Conservation (phyloP, 2,888 invertebrate genomes). For the Actias luna region DNA sequence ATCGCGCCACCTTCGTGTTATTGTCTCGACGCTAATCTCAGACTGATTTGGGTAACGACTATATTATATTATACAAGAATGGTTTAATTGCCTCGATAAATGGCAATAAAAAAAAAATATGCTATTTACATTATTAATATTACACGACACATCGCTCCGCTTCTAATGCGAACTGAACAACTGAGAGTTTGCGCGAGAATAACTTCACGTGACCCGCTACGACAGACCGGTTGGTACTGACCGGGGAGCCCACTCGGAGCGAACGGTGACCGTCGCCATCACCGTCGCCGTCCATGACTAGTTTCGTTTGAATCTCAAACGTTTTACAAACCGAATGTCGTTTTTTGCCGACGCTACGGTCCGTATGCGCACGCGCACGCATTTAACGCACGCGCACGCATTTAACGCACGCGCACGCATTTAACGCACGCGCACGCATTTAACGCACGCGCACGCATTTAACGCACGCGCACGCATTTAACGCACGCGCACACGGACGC, state of each 20-base stretch:
- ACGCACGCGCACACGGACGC: no score
- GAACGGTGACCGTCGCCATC: not conserved
- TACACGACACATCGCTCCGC: conserved; percentile 6
- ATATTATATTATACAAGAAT: conserved; percentile 41
- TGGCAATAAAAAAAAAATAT: conserved; percentile 43
- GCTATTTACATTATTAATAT: conserved; percentile 52
- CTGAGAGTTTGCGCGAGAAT: conserved; percentile 49
- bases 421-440: no score
- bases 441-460: no score
- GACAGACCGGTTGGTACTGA: conserved; percentile 23
- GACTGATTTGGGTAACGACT: conserved; percentile 46
- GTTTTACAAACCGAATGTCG: not conserved
- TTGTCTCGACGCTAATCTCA: conserved; percentile 62
- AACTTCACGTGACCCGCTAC: conserved; percentile 48
- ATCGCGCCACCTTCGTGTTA: conserved; percentile 38
- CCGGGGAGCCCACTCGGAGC: not conserved
- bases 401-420: no score
- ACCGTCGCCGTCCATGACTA: conserved; percentile 11
- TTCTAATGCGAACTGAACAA: conserved; percentile 17
- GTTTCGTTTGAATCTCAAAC: conserved; percentile 5
- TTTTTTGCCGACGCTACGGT: not conserved
- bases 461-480: no score
- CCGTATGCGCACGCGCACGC: no score
- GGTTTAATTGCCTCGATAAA: conserved; percentile 36
- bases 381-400: no score